Base-by-base conservation (phyloP, 2,113 vertebrate species). In the Aptenodytes forsteri region DNA sequence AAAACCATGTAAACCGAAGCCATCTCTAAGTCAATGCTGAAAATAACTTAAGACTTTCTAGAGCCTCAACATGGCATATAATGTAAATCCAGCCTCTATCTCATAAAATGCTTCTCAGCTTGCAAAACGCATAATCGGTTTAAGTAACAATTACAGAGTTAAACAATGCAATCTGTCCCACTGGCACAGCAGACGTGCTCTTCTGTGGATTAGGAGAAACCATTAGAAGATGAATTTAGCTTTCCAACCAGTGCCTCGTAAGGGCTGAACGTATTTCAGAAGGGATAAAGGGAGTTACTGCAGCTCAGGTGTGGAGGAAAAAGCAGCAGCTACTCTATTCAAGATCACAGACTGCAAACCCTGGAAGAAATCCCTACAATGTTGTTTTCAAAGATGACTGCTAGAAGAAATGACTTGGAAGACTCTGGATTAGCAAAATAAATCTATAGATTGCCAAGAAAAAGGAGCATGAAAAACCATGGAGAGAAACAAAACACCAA, bases 121-220 rank as follows among this genome's bases (percentile, higher is more conserved):
- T 91, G 94, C 83, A 97, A 94, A 97, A 40, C 90, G 83, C 72
- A 85, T 97, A 97, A 98, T 98, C 97, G 83, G 16, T 96, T 98
- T 98, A 98, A 97, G 96, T 95, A 98, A 98, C 96, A 98, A 98
- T 98, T 98, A 98, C 46, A 71, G 97, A 94, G 16, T 96, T 98
- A 97, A 98, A 98, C 94, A 98, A 97, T 76, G 40, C 97, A 98
- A 98, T 98, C 98, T 98, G 98, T 97, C 96, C 94, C 94, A 96
- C 75, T 96, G 96, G 96, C 96, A 98, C 49, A 85, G 79, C 83
- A 97, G 55, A 93, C 69, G 26, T 86, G 65, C 71, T 89, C 64
- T 90, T 87, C 89, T 82, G 52, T 76, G 82, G 93, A 96, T 93
- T 93, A 95, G 75, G 23, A 95, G 88, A 97, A 96, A 95, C 91